Base-by-base conservation (phyloP, 2,113 vertebrate species). In the Ptilorrhoa leucosticta region DNA sequence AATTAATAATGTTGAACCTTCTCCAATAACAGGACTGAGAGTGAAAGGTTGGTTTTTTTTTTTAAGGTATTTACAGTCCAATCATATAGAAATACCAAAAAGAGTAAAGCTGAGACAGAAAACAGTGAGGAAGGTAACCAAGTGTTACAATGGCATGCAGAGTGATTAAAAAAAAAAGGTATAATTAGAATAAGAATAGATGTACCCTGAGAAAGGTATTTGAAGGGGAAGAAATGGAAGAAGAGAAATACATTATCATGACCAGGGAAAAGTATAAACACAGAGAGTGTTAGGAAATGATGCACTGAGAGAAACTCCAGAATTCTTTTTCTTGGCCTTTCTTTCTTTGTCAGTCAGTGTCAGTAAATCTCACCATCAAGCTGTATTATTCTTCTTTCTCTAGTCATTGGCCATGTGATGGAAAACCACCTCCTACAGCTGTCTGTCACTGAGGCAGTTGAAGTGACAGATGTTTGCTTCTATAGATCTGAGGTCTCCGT, bases 401-500 rank as follows among this genome's bases (percentile, higher is more conserved):
- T 51, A 78, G 24, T 79, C 26, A n/a, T 37, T 87, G 56, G 7
- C 84, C 27, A 11, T 84, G 39, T 85, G 78, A 82, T 64, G 40
- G 48, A 90, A 95, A 78, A 33, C 3, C 0, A 28, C n/a, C n/a
- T 92, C 22, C 58, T 56, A 13, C 44, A 60, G 40, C 61, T 82
- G 80, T 65, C 83, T 69, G 64, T 87, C 90, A 84, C 44, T 17
- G 26, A 28, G 47, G 56, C 70, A 82, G 51, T 3, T 82, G 51
- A 82, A 84, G 35, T 56, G 84, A 56, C 81, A 91, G 44, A 76
- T 58, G 28, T 63, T 84, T 89, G 27, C 53, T 61, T 66, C 77
- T 58, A 2, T 13, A 51, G 33, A 51, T 75, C n/a, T 75, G 57
- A 83, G 53, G 48, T 54, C 65, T 68, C 51, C 56, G 68, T 10